A percentile compares a stretch with the other conserved stretches of the same genome.
These are phyloP conservation scores for Drosophila orosa DNA, from an alignment of 1,140 invertebrate species.

Conservation along the genomic window DNA sequence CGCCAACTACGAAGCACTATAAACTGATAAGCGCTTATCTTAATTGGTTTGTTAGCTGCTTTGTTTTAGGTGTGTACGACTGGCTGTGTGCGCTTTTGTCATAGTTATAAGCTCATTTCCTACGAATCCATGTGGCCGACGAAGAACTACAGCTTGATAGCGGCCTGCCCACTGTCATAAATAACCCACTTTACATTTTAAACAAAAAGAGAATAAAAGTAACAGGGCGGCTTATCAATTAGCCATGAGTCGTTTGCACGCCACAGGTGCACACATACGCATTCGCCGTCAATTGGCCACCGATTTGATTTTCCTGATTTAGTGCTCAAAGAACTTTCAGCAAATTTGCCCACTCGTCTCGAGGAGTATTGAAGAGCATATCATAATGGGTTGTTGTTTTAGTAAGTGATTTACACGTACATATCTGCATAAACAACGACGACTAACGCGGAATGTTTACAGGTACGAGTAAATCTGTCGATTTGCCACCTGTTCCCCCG, in stretches of 20 bases:
- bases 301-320: constrained; percentile 75
- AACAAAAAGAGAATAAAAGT: constrained; percentile 65
- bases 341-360: constrained; percentile 23
- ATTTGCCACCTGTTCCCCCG: constrained; percentile 68
- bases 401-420: constrained; percentile 53
- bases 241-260: constrained; percentile 65
- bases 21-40: constrained; percentile 72
- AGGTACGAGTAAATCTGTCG: constrained; percentile 73
- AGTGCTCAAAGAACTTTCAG: constrained; percentile 65
- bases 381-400: constrained; percentile 73
- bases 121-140: constrained; percentile 16
- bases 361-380: constrained; percentile 32
- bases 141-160: constrained; percentile 50
- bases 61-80: constrained; percentile 37
- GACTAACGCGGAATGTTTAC: constrained; percentile 18
- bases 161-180: constrained; percentile 49
- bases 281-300: constrained; percentile 62
- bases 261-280: constrained; percentile 44
- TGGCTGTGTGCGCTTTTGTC: constrained; percentile 33
- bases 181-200: constrained; percentile 81
- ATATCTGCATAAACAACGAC: constrained; percentile 10
- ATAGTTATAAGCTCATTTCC: constrained; percentile 18
- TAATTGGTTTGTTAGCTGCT: constrained; percentile 57
- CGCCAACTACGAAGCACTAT: constrained; percentile 26
- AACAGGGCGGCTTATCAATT: constrained; percentile 66